Conservation (phyloP, 2,888 invertebrate genomes). For the Tetragnatha montana region DNA sequence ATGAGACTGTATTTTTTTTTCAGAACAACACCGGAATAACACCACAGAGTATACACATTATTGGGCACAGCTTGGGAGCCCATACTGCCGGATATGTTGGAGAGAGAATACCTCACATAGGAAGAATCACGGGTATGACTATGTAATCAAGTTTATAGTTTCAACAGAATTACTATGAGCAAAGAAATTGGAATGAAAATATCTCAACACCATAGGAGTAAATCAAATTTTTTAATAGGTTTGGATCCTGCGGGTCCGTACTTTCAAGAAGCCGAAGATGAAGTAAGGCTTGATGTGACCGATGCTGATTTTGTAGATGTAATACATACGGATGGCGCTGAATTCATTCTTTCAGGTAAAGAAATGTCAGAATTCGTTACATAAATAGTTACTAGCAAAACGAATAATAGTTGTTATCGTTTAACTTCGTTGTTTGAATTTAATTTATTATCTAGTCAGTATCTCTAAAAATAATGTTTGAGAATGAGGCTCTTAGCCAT, state of each 20-base stretch:
- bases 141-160: neutral
- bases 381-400: no score
- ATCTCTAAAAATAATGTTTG: no score
- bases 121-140: conserved; percentile 11
- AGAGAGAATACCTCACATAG: conserved; percentile 4
- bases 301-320: conserved; percentile 62
- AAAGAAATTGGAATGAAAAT: neutral
- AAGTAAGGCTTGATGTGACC: conserved; percentile 29
- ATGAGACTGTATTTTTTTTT: neutral
- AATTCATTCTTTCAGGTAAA: conserved; percentile 43
- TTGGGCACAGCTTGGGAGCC: conserved; percentile 25
- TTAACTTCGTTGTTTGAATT: no score
- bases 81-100: conserved; percentile 22
- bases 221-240: conserved; percentile 1
- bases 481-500: no score
- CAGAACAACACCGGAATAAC: neutral
- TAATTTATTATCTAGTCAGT: no score
- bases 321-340: conserved; percentile 55
- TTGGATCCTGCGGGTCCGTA: conserved; percentile 59
- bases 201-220: neutral
- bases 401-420: no score
- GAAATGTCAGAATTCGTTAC: neutral
- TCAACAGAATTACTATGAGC: no score
- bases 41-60: conserved; percentile 4
- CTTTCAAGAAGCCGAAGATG: conserved; percentile 20